Base-by-base conservation (phyloP, 92 coral and sea anemone genomes). In the Metridium senile region DNA sequence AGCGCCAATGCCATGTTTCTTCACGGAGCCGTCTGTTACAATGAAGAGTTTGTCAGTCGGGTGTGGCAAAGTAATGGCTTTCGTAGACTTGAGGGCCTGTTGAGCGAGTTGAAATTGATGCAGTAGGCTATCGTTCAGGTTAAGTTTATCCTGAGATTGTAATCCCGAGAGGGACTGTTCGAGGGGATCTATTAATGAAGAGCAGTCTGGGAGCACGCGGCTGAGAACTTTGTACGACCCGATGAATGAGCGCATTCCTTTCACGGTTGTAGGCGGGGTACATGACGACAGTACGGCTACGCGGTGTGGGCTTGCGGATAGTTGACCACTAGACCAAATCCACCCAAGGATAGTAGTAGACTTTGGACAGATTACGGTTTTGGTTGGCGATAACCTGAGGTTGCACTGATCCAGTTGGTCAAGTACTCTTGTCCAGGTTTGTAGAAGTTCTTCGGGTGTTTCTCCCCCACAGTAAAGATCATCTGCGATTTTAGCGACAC, bases 311-410 rank as follows among this genome's bases (percentile, higher is more conserved):
- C 74, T 83, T 0, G 84, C 89, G 26, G 84, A 77, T 26, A 85
- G 47, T 21, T 39, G 22, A 52, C 87, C 93, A 47, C 80, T 67
- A 46, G 86, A 67, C 81, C 83, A 84, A 26, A 84, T 65, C 89
- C 89, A 84, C 39, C 84, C 86, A 11, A 88, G 89, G 26, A 88
- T 75, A 51, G 89, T 29, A 62, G 84, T 87, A 19, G 82, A 25
- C 71, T 57, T 57, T 4, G 85, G 83, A 57, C 85, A 78, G 26
- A 83, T 84, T 77, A 79, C 63, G 31, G 86, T 87, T 35, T 87
- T 88, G 33, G 82, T 45, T 22, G 82, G 72, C 19, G 89, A 79
- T 0, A 79, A 73, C 19, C 89, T 51, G 63, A 84, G 85, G 77
- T 68, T 79, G 31, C 89, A 84, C 11, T 57, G 71, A 68, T 79